Conservation (phyloP, 2,113 vertebrate genomes). For the Odontesthes bonariensis region DNA sequence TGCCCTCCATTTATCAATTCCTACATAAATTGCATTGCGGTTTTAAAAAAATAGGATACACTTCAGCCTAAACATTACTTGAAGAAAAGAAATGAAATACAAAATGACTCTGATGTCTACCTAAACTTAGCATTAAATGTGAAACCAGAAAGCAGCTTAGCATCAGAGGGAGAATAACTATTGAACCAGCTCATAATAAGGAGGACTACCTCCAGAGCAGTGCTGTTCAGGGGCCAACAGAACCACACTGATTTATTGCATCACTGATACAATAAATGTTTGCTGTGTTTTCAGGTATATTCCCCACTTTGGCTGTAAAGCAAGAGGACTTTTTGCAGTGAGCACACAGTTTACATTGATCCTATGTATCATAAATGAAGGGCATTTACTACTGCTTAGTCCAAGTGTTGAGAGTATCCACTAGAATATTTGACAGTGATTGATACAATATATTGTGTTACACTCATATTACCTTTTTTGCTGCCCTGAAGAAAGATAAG, state of each 20-base stretch:
- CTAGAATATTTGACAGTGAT: slow-evolving; percentile 55
- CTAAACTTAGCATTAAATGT: slow-evolving; percentile 11
- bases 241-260: slow-evolving; percentile 55
- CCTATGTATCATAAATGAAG: slow-evolving; percentile 52
- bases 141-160: background rate
- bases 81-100: background rate
- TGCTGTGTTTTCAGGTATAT: slow-evolving; percentile 50
- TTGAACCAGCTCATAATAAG: slow-evolving; percentile 44
- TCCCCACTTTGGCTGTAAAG: slow-evolving; percentile 33
- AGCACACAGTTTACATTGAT: slow-evolving; percentile 30
- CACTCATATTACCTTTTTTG: slow-evolving; percentile 30
- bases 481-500: slow-evolving; percentile 38
- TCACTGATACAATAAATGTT: slow-evolving; percentile 46
- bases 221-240: slow-evolving; percentile 34
- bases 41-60: no score
- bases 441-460: slow-evolving; percentile 39
- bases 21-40: no score
- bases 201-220: slow-evolving; percentile 32
- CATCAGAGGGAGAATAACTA: slow-evolving; percentile 23
- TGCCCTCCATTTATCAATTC: no score
- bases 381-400: slow-evolving; percentile 36
- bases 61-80: background rate
- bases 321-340: slow-evolving; percentile 27
- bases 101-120: slow-evolving; percentile 12
- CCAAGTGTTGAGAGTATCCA: slow-evolving; percentile 46